Percentiles rank a stretch among this genome's conserved stretches.
phyloP scores from a whole-genome alignment of 2,113 vertebrate genomes.

The Takifugu flavidus region DNA sequence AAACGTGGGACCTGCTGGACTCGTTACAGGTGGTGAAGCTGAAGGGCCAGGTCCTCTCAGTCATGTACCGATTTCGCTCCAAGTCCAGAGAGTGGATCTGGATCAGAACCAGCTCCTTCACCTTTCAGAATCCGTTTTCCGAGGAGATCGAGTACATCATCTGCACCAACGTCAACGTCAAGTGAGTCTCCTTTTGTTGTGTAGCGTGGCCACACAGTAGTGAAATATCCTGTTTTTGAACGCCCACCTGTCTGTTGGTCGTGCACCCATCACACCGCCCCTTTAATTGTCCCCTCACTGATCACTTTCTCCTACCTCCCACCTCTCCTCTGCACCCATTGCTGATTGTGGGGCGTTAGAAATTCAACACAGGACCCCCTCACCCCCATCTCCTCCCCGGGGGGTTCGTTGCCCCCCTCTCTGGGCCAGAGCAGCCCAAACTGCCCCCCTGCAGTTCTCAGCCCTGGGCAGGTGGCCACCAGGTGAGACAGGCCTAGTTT shows the following conservation, averaged over 20 bases:
- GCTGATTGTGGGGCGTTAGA: constrained; percentile 71
- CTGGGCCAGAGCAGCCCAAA: constrained; percentile 81
- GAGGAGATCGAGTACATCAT: constrained; percentile 99
- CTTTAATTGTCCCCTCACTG: constrained; percentile 27
- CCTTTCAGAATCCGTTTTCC: constrained; percentile 98
- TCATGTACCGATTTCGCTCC: constrained; percentile 96
- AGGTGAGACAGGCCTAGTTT: constrained; percentile 81
- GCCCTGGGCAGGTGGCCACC: constrained; percentile 77
- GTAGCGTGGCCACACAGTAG: constrained; percentile 17
- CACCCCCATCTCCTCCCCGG: constrained; percentile 80
- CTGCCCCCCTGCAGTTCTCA: constrained; percentile 79
- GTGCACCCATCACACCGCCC: constrained; percentile 5
- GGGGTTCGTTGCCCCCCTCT: constrained; percentile 80
- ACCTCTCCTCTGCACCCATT: constrained; percentile 43
- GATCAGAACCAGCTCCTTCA: constrained; percentile 97
- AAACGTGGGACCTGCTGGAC: neutral
- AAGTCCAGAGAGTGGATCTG: constrained; percentile 92
- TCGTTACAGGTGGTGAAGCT: constrained; percentile 88
- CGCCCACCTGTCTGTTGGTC: constrained; percentile 5
- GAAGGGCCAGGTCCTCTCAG: constrained; percentile 95
- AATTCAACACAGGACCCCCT: constrained; percentile 87
- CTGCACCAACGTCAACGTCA: constrained; percentile 97
- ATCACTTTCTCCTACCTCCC: constrained; percentile 37
- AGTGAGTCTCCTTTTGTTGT: constrained; percentile 79
- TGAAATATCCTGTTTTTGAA: constrained; percentile 9